phyloP scores from a whole-genome alignment of 2,797 vertebrate species.

The Cryptoblepharus egeriae region DNA sequence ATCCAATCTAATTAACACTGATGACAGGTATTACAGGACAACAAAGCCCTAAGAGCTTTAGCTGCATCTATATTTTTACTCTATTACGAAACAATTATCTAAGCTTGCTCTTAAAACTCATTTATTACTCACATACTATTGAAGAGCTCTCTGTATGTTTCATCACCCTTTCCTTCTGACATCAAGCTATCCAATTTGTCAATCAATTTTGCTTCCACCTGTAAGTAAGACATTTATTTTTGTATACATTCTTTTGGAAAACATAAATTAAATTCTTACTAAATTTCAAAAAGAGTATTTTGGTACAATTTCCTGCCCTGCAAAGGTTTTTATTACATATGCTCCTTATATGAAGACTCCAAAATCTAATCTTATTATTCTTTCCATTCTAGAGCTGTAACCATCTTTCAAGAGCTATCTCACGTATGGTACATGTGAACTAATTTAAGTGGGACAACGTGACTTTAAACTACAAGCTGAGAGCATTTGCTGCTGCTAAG shows the following conservation, averaged over 20 bases:
- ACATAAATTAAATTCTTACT: slow-evolving; percentile 35
- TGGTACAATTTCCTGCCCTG: slow-evolving; percentile 48
- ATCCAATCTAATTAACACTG: slow-evolving; percentile 40
- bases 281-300: slow-evolving; percentile 29
- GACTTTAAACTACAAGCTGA: slow-evolving; percentile 72
- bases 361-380: neutral
- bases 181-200: slow-evolving; percentile 99
- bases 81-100: slow-evolving; percentile 1
- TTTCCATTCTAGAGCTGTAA: slow-evolving; percentile 51
- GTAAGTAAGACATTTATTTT: slow-evolving; percentile 61
- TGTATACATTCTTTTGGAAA: slow-evolving; percentile 33
- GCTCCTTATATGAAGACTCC: slow-evolving; percentile 41
- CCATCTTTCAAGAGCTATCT: slow-evolving; percentile 48
- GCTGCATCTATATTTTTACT: slow-evolving; percentile 40
- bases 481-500: slow-evolving; percentile 73
- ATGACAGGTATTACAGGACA: slow-evolving; percentile 32
- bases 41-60: slow-evolving; percentile 33
- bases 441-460: slow-evolving; percentile 71
- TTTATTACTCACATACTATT: slow-evolving; percentile 88
- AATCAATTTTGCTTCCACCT: slow-evolving; percentile 98
- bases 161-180: slow-evolving; percentile 98
- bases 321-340: slow-evolving; percentile 42
- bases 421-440: slow-evolving; percentile 30
- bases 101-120: slow-evolving; percentile 49
- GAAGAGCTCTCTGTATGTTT: slow-evolving; percentile 95